Base-by-base conservation (phyloP, 2,113 vertebrate genomes). In the Rattus norvegicus region DNA sequence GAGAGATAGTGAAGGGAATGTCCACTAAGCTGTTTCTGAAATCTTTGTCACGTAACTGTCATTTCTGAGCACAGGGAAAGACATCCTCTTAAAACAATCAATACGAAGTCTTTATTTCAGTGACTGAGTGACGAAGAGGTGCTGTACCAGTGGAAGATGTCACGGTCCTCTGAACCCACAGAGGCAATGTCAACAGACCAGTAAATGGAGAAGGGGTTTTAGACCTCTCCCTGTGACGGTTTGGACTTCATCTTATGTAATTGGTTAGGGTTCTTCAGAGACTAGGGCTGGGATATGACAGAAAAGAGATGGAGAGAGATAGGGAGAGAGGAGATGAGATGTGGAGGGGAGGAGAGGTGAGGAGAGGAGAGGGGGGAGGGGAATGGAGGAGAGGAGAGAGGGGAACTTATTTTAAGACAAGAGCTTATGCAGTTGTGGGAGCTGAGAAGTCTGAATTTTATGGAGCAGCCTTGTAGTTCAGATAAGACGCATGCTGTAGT, bases 11-110 rank as follows among this genome's bases (percentile, higher is more conserved):
- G 2, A 56, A 61, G 90, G 52, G 26, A 61, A 81, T 83, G 91
- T 92, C 96, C 93, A 94, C 92, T 76, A 84, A 96, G 96, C 92
- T 80, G 8, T 95, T 93, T 90, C 90, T 96, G 94, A 96, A 94
- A 77, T 90, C 84, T 92, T 94, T 95, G 97, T 96, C 95, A 85
- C 47, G 80, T 91, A 59, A 70, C 94, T 96, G 95, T 97, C 96
- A 94, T 59, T 90, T 92, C 22, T 88, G 79, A 94, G 93, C 14
- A 56, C 30, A 77, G 47, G 49, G 84, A 94, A 77, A 92, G 83
- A 80, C 90, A 93, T 93, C 52, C 16, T 85, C 33, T 94, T 67
- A 93, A 93, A 80, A 91, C 47, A 92, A 85, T 96, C 97, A 76
- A 63, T 94, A 85, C 9, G 26, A 73, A 94, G 84, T 92, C 93